These are phyloP conservation scores for Thripadectes ignobilis DNA, from an alignment of 2,797 vertebrate species.

Conservation along the genomic window DNA sequence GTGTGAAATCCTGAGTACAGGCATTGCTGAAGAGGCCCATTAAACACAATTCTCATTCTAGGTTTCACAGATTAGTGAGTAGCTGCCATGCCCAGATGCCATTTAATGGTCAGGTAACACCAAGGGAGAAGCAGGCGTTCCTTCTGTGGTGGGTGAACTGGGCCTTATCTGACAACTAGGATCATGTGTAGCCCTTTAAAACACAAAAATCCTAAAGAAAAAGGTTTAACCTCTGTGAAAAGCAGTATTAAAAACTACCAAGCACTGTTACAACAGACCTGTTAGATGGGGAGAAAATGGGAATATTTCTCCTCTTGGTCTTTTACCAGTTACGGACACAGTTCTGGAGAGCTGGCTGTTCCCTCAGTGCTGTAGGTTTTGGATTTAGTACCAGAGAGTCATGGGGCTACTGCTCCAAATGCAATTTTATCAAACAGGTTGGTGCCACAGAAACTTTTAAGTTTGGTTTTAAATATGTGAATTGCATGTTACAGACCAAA, in stretches of 20 bases:
- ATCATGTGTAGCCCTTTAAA: not conserved
- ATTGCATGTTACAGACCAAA: not conserved
- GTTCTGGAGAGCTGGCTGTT: not conserved
- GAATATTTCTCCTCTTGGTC: not conserved
- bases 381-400: not conserved
- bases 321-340: not conserved
- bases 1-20: not conserved
- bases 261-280: not conserved
- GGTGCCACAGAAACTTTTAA: not conserved
- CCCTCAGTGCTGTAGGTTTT: not conserved
- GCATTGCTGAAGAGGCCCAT: constrained; percentile 31
- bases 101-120: not conserved
- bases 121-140: not conserved
- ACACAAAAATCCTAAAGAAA: not conserved
- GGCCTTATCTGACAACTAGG: not conserved
- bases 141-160: not conserved
- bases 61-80: constrained; percentile 30
- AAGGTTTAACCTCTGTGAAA: not conserved
- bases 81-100: not conserved
- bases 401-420: not conserved
- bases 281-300: not conserved
- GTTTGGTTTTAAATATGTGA: not conserved
- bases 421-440: not conserved
- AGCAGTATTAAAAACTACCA: not conserved
- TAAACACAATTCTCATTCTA: constrained; percentile 50